Percentiles rank a stretch among this genome's conserved stretches.
phyloP scores from a whole-genome alignment of 2,113 vertebrate genomes.

The Microcebus jonahi region DNA sequence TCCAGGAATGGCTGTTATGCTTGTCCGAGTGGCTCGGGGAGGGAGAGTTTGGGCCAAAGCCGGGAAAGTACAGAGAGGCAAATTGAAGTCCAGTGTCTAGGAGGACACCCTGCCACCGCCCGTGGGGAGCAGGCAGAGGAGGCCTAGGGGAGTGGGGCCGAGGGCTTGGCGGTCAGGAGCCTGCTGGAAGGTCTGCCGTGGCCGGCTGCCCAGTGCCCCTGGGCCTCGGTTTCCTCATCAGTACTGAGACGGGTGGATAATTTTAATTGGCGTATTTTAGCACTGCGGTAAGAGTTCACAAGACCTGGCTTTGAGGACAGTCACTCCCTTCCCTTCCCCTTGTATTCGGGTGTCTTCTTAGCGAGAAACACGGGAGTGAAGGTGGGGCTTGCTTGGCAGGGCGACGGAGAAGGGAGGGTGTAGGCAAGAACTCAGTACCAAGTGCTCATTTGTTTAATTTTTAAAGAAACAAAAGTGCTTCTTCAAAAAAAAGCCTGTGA shows the following conservation, averaged over 20 bases:
- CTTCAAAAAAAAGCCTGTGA: neutral
- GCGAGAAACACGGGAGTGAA: rapidly evolving
- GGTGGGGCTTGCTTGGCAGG: neutral
- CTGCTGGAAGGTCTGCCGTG: neutral
- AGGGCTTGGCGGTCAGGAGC: neutral
- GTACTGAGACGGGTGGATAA: rapidly evolving
- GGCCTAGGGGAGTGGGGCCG: neutral
- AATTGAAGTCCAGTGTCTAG: rapidly evolving
- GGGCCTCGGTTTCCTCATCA: neutral
- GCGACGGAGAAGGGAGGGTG: rapidly evolving
- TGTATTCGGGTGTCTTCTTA: neutral
- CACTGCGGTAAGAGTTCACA: too few relatives aligned
- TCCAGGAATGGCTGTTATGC: neutral
- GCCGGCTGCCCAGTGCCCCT: rapidly evolving
- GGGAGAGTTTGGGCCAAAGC: rapidly evolving
- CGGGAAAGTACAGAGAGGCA: neutral
- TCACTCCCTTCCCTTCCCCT: rapidly evolving
- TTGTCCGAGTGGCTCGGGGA: rapidly evolving
- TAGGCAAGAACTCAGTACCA: neutral
- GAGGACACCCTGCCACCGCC: rapidly evolving
- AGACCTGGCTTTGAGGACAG: neutral
- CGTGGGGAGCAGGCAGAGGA: neutral
- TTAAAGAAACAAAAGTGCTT: neutral
- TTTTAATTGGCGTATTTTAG: rapidly evolving
- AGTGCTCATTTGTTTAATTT: neutral